phyloP scores from a whole-genome alignment of 2,113 vertebrate species.

The Polypterus senegalus region DNA sequence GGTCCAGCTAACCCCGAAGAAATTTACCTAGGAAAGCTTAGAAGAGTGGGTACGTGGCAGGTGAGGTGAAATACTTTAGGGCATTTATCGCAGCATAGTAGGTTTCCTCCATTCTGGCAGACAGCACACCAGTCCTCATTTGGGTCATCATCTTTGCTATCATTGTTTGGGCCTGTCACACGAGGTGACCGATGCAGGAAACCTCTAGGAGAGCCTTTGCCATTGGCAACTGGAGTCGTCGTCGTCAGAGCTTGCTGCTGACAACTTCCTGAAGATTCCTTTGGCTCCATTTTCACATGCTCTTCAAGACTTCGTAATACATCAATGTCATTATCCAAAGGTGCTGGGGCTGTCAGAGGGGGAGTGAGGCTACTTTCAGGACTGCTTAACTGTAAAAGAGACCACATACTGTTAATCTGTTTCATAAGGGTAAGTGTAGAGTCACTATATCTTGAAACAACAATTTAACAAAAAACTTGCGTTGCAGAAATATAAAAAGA shows the following conservation, averaged over 20 bases:
- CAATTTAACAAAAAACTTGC: no score
- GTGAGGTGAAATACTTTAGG: constrained; percentile 97
- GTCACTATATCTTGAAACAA: no score
- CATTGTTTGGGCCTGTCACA: constrained; percentile 29
- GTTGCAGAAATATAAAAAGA: no score
- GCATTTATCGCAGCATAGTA: constrained; percentile 91
- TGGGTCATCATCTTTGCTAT: constrained; percentile 79
- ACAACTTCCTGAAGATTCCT: constrained; percentile 51
- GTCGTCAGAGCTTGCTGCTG: constrained; percentile 43
- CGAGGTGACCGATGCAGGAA: constrained; percentile 50
- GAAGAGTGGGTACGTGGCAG: constrained; percentile 88
- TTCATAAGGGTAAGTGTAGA: no score
- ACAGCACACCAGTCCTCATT: constrained; percentile 98
- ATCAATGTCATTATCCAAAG: constrained; percentile 61
- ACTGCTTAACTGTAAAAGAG: constrained; percentile 74
- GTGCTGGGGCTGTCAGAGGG: constrained; percentile 47
- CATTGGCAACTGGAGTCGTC: constrained; percentile 59
- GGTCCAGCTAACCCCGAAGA: not conserved
- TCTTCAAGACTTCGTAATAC: constrained; percentile 63
- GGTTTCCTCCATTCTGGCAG: constrained; percentile 89
- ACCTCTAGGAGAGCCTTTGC: constrained; percentile 52
- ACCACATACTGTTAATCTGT: no score
- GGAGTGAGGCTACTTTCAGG: constrained; percentile 78
- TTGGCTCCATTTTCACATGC: constrained; percentile 71
- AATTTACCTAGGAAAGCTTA: constrained; percentile 69